phyloP scores from a whole-genome alignment of 2,113 vertebrate species.

The Amblyopsis rosae region DNA sequence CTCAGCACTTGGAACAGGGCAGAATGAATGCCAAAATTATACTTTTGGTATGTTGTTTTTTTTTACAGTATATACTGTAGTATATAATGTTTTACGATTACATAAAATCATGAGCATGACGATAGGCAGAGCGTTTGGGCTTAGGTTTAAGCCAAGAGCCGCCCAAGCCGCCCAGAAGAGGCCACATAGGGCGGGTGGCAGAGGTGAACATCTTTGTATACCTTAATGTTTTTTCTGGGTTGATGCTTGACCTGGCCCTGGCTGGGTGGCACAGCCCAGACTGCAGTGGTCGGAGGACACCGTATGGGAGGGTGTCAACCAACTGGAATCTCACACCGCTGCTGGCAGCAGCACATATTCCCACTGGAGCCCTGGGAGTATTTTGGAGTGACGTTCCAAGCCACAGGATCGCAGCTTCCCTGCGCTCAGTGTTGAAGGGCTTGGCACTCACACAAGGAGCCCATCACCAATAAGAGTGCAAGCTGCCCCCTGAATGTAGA shows the following conservation, averaged over 20 bases:
- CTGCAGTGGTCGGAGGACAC: constrained; percentile 11
- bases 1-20: too few relatives aligned
- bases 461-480: constrained; percentile 5
- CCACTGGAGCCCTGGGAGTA: constrained; percentile 22
- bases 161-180: too few relatives aligned
- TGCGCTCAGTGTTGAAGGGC: constrained; percentile 2
- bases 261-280: neutral
- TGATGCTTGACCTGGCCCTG: neutral
- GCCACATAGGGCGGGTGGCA: too few relatives aligned
- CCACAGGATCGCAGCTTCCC: constrained; percentile 32
- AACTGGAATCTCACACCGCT: constrained; percentile 52
- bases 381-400: constrained; percentile 28
- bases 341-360: constrained; percentile 19
- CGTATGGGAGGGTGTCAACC: constrained; percentile 51
- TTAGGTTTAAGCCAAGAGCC: too few relatives aligned
- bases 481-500: neutral
- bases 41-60: too few relatives aligned
- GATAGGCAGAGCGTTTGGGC: too few relatives aligned
- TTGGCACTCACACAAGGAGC: constrained; percentile 10
- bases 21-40: too few relatives aligned
- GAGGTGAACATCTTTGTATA: neutral
- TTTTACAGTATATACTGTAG: too few relatives aligned
- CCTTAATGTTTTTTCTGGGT: neutral
- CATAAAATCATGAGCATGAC: too few relatives aligned
- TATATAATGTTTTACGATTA: too few relatives aligned